Conservation (phyloP, 2,888 invertebrate species). For the Antheraea yamamai region DNA sequence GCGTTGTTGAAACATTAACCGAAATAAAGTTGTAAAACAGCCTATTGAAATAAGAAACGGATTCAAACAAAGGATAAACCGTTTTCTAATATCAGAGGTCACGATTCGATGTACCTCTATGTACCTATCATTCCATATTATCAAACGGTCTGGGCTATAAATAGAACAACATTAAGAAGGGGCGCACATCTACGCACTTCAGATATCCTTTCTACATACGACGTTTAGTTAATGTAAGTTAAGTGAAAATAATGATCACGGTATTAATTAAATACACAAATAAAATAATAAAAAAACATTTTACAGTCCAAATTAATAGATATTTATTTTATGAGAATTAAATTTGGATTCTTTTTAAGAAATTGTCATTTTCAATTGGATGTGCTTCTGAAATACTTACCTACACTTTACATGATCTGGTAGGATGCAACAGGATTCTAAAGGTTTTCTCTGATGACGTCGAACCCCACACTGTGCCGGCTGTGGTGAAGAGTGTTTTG, state of each 20-base stretch:
- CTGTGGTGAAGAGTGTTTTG: constrained; percentile 55
- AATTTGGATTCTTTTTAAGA: background rate
- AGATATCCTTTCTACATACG: background rate
- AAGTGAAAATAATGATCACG: background rate
- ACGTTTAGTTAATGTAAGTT: background rate
- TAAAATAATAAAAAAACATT: background rate
- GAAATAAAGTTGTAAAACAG: background rate
- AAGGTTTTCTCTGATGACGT: constrained; percentile 57
- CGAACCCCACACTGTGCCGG: constrained; percentile 45
- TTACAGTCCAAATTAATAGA: background rate
- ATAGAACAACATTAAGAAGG: background rate
- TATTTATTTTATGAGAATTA: background rate
- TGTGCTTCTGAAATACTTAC: constrained; percentile 39
- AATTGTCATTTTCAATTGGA: background rate
- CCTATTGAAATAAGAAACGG: background rate
- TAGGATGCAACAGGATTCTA: constrained; percentile 29
- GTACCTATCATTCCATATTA: background rate
- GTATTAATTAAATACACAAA: background rate
- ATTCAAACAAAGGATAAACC: background rate
- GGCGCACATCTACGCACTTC: background rate
- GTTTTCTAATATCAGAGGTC: background rate
- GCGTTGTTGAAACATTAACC: background rate
- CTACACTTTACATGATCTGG: constrained; percentile 56
- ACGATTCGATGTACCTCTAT: background rate
- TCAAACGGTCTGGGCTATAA: constrained; percentile 5